Evolutionary conservation across 2,888 invertebrate genomes (phyloP).

Genomic region (Stenotaenia linearis): DNA sequence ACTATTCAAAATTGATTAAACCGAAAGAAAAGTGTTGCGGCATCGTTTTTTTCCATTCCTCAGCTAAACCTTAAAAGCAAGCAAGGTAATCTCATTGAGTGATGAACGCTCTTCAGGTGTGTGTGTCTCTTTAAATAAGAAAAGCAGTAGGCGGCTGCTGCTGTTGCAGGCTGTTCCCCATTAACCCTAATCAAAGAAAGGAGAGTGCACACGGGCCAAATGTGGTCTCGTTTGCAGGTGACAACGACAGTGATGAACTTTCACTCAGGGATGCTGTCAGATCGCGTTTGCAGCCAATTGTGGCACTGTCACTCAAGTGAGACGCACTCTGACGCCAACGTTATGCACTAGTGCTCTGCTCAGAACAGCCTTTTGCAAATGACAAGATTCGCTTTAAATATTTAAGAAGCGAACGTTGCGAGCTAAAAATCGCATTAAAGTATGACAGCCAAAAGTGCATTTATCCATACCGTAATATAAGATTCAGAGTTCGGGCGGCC

Average conservation of each 20-base stretch:
- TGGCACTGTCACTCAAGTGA: slow-evolving; percentile 20
- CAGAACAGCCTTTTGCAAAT: neutral
- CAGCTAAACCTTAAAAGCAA: neutral
- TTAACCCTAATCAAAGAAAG: slow-evolving; percentile 23
- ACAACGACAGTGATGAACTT: slow-evolving; percentile 26
- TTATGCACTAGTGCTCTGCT: slow-evolving; percentile 19
- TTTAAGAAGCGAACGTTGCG: neutral
- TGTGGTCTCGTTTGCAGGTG: slow-evolving; percentile 26
- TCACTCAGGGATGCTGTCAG: slow-evolving; percentile 26
- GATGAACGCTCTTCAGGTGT: slow-evolving; percentile 17
- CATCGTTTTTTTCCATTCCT: neutral
- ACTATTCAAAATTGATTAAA: neutral
- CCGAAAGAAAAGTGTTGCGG: neutral
- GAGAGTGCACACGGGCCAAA: slow-evolving; percentile 26
- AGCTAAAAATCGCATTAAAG: slow-evolving; percentile 6
- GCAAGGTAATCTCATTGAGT: neutral
- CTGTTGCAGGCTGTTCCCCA: slow-evolving; percentile 20
- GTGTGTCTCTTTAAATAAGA: slow-evolving; percentile 24
- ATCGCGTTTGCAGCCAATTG: slow-evolving; percentile 26
- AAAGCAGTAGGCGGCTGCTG: slow-evolving; percentile 22
- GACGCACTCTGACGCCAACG: slow-evolving; percentile 21
- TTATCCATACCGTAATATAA: neutral
- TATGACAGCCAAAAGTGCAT: slow-evolving; percentile 5
- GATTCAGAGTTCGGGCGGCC: too few relatives aligned
- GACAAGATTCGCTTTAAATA: slow-evolving; percentile 12